Conservation (phyloP, 2,113 vertebrate genomes). For the Archilochus colubris region DNA sequence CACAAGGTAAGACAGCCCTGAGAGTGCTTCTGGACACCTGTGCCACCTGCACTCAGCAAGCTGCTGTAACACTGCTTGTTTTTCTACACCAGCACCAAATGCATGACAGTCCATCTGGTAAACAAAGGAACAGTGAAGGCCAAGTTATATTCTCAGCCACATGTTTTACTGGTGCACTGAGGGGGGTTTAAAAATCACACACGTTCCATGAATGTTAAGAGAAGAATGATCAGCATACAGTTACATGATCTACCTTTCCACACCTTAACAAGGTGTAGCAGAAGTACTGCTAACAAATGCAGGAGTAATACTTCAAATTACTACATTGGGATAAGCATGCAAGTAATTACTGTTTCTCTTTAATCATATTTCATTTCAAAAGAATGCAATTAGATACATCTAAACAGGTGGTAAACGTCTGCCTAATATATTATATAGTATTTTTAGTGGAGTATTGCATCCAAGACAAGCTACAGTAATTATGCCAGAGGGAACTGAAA, state of each 20-base stretch:
- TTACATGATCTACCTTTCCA: not conserved
- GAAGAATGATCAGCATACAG: not conserved
- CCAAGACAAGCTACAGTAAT: not conserved
- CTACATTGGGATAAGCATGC: not conserved
- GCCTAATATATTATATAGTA: not conserved
- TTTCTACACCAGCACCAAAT: not conserved
- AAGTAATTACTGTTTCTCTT: not conserved
- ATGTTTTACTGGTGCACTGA: not conserved
- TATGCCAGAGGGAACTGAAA: not conserved
- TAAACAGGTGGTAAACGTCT: not conserved
- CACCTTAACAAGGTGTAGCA: not conserved
- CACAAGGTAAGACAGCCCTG: not conserved
- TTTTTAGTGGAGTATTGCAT: not conserved
- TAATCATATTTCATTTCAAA: not conserved
- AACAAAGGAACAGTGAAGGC: not conserved
- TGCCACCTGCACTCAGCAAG: not conserved
- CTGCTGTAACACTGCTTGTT: not conserved
- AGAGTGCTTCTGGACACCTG: not conserved
- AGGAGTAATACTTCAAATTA: not conserved
- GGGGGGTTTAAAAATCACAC: not conserved
- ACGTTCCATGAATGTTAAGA: not conserved
- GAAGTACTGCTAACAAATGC: not conserved
- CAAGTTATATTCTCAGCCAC: not conserved
- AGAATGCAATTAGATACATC: not conserved
- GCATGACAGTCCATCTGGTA: not conserved